These are phyloP conservation scores for Pseudopleuronectes americanus DNA, from an alignment of 2,797 vertebrate species.

Conservation along the genomic window DNA sequence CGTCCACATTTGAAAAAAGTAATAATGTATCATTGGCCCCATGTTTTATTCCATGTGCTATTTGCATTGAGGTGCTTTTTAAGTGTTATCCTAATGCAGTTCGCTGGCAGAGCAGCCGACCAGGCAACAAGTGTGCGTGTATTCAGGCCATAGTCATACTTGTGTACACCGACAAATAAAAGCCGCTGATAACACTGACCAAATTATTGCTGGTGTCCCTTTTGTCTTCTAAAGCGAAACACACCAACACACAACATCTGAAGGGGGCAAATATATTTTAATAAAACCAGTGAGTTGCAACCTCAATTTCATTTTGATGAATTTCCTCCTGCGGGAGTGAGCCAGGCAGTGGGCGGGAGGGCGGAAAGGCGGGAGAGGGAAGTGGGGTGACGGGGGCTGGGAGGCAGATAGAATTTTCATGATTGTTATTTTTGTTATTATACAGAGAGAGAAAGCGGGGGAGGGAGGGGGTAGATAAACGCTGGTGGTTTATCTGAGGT, in stretches of 20 bases:
- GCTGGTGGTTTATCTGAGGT: slow-evolving; percentile 76
- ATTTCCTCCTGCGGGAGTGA: slow-evolving; percentile 92
- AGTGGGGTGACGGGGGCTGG: slow-evolving; percentile 77
- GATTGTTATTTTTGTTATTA: slow-evolving; percentile 90
- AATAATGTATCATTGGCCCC: neutral
- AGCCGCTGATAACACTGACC: slow-evolving; percentile 57
- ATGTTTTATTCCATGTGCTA: slow-evolving; percentile 1
- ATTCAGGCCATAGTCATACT: slow-evolving; percentile 42
- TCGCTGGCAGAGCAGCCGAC: neutral
- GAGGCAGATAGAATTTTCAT: slow-evolving; percentile 97
- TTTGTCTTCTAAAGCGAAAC: slow-evolving; percentile 53
- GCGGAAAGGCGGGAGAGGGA: slow-evolving; percentile 58
- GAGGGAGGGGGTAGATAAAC: slow-evolving; percentile 83
- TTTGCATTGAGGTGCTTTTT: neutral
- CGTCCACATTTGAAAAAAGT: neutral
- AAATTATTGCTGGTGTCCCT: slow-evolving; percentile 61
- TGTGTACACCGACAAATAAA: slow-evolving; percentile 16
- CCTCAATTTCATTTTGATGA: slow-evolving; percentile 99
- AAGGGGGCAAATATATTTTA: slow-evolving; percentile 89
- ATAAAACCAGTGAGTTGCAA: slow-evolving; percentile 99
- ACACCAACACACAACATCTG: slow-evolving; percentile 55
- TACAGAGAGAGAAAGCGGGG: slow-evolving; percentile 65
- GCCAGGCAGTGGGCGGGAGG: slow-evolving; percentile 70
- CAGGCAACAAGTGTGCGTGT: slow-evolving; percentile 68
- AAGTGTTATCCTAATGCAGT: neutral